Conservation (phyloP, 2,888 invertebrate genomes). For the Ectobius pallidus region DNA sequence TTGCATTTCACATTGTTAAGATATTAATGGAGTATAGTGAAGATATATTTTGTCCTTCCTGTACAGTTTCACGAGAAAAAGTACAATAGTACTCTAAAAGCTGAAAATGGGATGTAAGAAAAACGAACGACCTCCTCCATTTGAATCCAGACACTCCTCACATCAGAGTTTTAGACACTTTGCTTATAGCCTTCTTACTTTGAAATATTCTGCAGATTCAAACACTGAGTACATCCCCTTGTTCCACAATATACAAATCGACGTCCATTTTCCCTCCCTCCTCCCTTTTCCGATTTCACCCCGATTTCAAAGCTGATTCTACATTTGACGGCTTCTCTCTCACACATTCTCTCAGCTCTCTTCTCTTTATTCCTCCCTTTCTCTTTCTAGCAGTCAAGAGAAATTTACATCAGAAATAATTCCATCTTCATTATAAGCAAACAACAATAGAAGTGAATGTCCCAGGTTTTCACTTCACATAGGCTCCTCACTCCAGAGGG, state of each 20-base stretch:
- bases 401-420: constrained; percentile 27
- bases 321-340: too few species aligned
- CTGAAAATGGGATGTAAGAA: too few species aligned
- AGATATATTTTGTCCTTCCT: too few species aligned
- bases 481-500: background rate
- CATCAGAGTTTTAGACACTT: too few species aligned
- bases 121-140: too few species aligned
- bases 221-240: background rate
- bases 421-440: constrained; percentile 29
- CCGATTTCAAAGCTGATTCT: too few species aligned
- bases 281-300: background rate
- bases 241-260: constrained; percentile 2
- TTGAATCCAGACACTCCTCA: too few species aligned
- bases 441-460: background rate
- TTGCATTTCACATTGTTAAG: too few species aligned
- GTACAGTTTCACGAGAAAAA: too few species aligned
- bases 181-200: background rate
- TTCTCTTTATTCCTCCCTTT: background rate
- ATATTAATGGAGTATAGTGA: too few species aligned
- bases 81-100: too few species aligned
- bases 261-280: background rate
- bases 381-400: background rate
- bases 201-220: background rate
- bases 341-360: background rate
- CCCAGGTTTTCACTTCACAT: background rate